Evolutionary conservation across 2,888 invertebrate species (phyloP).

Genomic region (Melipona beecheii): DNA sequence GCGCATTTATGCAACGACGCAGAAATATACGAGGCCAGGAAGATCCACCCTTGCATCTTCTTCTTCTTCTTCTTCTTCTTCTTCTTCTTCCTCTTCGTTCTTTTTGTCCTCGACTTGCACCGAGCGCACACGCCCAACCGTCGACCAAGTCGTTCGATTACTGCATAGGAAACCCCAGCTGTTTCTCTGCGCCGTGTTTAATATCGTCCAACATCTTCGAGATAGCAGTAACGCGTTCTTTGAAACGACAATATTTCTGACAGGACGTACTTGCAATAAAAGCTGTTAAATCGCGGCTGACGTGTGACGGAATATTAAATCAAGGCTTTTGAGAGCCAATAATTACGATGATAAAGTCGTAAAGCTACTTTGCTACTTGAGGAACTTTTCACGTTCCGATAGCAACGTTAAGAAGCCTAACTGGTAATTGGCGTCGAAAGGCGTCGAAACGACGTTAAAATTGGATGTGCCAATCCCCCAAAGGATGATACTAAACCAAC

Average conservation of each 20-base stretch:
- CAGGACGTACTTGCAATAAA: too few species aligned
- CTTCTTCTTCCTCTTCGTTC: conserved; percentile 3
- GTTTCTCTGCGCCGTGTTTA: too few species aligned
- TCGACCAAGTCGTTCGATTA: conserved; percentile 14
- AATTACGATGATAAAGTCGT: too few species aligned
- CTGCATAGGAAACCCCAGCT: conserved; percentile 29
- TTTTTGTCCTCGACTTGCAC: not conserved
- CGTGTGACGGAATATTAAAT: too few species aligned
- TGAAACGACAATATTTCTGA: too few species aligned
- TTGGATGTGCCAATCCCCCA: not conserved
- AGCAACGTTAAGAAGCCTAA: conserved; percentile 2
- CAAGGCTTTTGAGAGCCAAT: too few species aligned
- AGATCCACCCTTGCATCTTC: conserved; percentile 37
- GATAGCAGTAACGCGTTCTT: too few species aligned
- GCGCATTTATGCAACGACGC: conserved; percentile 48
- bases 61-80: conserved; percentile 16
- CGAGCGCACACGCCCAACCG: not conserved
- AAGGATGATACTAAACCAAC: conserved; percentile 4
- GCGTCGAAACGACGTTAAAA: not conserved
- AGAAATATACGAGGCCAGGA: conserved; percentile 37
- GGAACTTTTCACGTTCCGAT: too few species aligned
- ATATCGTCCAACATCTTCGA: too few species aligned
- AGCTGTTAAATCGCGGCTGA: too few species aligned
- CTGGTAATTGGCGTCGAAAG: not conserved
- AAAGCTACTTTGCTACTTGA: too few species aligned